Evolutionary conservation across 2,888 invertebrate species (phyloP).

Genomic region (Drepana falcataria): DNA sequence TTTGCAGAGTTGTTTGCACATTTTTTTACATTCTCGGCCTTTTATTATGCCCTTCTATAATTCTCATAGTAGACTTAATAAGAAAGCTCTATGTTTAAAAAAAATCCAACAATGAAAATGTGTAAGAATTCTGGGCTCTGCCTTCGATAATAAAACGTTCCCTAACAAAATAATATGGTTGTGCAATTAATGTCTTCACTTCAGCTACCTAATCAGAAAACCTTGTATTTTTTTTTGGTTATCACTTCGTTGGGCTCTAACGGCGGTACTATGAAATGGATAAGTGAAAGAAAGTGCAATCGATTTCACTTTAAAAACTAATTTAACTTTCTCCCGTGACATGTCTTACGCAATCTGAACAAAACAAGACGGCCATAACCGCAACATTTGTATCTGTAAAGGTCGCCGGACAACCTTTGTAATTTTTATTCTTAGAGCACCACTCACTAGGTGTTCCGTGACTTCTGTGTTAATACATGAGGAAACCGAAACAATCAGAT

Average conservation of each 20-base stretch:
- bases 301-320: constrained; percentile 79
- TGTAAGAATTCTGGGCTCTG: not conserved
- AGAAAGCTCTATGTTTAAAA: not conserved
- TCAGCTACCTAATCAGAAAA: too few species aligned
- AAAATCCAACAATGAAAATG: not conserved
- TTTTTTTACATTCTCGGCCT: constrained; percentile 75
- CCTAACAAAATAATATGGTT: too few species aligned
- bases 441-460: too few species aligned
- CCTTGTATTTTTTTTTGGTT: too few species aligned
- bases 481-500: too few species aligned
- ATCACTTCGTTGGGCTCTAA: constrained; percentile 18
- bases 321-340: constrained; percentile 79
- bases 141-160: too few species aligned
- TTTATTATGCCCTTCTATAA: constrained; percentile 62
- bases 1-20: constrained; percentile 77
- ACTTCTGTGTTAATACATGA: too few species aligned
- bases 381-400: constrained; percentile 65
- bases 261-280: constrained; percentile 62
- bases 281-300: constrained; percentile 77
- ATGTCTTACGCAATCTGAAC: constrained; percentile 72
- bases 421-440: constrained; percentile 16
- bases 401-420: constrained; percentile 49
- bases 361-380: constrained; percentile 69
- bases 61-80: constrained; percentile 24
- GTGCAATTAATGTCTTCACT: too few species aligned